A percentile compares a stretch with the other conserved stretches of the same genome.
phyloP scores from a whole-genome alignment of 2,888 invertebrate genomes.

The Metalampra italica region DNA sequence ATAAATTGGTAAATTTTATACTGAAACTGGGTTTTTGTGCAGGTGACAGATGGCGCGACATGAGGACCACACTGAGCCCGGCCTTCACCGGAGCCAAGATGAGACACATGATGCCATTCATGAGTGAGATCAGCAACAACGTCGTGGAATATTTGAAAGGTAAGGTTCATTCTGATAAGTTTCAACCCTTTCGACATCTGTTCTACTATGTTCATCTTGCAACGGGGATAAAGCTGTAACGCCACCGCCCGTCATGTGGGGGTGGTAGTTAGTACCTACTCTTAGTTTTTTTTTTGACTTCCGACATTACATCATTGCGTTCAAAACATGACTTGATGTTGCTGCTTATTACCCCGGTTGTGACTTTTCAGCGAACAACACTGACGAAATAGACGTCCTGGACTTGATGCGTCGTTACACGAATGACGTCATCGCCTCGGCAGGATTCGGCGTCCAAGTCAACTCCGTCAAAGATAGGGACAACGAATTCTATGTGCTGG shows the following conservation, averaged over 20 bases:
- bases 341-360: too few species aligned
- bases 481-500: conserved; percentile 72
- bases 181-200: too few species aligned
- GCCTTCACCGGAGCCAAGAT: conserved; percentile 79
- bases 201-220: too few species aligned
- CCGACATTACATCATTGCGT: too few species aligned
- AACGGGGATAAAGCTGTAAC: too few species aligned
- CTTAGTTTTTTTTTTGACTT: too few species aligned
- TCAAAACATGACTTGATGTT: too few species aligned
- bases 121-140: conserved; percentile 49
- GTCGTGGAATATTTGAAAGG: conserved; percentile 46
- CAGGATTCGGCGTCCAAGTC: conserved; percentile 75
- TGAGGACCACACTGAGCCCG: conserved; percentile 70
- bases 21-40: background rate
- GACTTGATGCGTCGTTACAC: conserved; percentile 73
- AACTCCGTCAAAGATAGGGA: conserved; percentile 72
- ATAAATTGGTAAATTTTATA: too few species aligned
- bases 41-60: conserved; percentile 72
- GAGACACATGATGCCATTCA: conserved; percentile 70
- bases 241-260: too few species aligned
- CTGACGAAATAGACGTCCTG: conserved; percentile 46
- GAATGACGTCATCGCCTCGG: conserved; percentile 79
- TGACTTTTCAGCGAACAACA: too few species aligned
- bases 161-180: conserved; percentile 12
- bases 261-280: too few species aligned